A percentile compares a stretch with the other conserved stretches of the same genome.
These are phyloP conservation scores for Protonemura montana DNA, from an alignment of 2,888 invertebrate species.

Conservation along the genomic window DNA sequence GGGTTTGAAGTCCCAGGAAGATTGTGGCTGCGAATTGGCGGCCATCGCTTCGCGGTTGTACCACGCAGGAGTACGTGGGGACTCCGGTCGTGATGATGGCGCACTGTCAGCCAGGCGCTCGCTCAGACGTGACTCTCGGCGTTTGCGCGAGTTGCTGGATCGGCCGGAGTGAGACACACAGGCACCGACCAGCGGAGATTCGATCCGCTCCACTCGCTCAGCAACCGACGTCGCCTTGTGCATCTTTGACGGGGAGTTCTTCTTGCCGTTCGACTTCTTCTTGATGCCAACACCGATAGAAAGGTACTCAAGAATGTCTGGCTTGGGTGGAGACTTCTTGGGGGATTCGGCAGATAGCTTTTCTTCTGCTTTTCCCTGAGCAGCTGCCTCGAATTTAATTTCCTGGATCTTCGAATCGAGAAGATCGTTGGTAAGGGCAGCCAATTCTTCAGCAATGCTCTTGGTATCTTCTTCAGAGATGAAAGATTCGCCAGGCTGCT, in stretches of 20 bases:
- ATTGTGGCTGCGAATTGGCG: conserved; percentile 45
- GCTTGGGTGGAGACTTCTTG: conserved; percentile 67
- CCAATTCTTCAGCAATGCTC: neutral
- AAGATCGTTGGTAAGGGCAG: neutral
- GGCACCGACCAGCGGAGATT: conserved; percentile 63
- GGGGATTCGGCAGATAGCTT: neutral
- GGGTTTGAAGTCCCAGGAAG: conserved; percentile 49
- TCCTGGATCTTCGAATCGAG: conserved; percentile 28
- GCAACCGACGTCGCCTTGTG: conserved; percentile 65
- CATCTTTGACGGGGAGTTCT: conserved; percentile 58
- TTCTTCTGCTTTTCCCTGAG: neutral
- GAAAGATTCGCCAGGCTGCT: neutral
- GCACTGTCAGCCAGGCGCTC: conserved; percentile 30
- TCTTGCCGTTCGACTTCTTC: conserved; percentile 72
- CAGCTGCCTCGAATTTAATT: neutral
- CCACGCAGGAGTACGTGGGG: conserved; percentile 37
- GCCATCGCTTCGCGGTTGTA: conserved; percentile 21
- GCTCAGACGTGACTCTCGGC: conserved; percentile 32
- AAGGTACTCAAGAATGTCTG: conserved; percentile 78
- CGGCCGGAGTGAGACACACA: conserved; percentile 54
- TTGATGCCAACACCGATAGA: conserved; percentile 71
- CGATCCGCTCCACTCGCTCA: conserved; percentile 61
- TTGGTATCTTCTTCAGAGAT: conserved; percentile 23
- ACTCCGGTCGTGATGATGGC: conserved; percentile 18
- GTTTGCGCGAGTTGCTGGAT: conserved; percentile 64